phyloP scores from a whole-genome alignment of 2,113 vertebrate genomes.

The Dipodomys spectabilis region DNA sequence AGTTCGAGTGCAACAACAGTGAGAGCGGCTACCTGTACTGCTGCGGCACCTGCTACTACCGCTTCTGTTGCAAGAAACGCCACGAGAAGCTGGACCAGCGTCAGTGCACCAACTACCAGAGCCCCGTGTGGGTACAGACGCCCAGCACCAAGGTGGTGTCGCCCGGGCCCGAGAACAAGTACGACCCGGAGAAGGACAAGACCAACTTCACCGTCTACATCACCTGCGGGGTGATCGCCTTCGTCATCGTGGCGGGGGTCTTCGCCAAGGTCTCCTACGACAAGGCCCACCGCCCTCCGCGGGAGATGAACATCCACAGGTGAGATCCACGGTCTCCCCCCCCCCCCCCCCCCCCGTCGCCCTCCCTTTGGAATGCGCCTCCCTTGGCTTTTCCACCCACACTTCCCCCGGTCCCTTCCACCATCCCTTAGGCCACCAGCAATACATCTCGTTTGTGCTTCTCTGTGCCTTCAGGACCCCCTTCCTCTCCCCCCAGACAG shows the following conservation, averaged over 20 bases:
- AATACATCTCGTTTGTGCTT: background rate
- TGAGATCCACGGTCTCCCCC: slow-evolving; percentile 78
- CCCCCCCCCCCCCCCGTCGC: no score
- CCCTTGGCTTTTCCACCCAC: rapidly evolving
- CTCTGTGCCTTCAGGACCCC: background rate
- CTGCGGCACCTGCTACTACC: slow-evolving; percentile 98
- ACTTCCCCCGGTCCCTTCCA: background rate
- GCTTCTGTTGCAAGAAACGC: slow-evolving; percentile 98
- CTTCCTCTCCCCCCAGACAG: background rate
- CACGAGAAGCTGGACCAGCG: slow-evolving; percentile 96
- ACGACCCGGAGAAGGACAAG: slow-evolving; percentile 96
- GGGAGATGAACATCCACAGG: slow-evolving; percentile 99
- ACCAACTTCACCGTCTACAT: slow-evolving; percentile 98
- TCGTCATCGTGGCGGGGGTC: slow-evolving; percentile 96
- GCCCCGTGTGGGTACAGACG: slow-evolving; percentile 92
- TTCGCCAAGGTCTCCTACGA: slow-evolving; percentile 98
- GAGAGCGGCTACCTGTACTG: slow-evolving; percentile 98
- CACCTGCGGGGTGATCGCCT: slow-evolving; percentile 97
- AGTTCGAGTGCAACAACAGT: slow-evolving; percentile 99
- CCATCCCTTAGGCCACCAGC: no score
- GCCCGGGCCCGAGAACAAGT: slow-evolving; percentile 90
- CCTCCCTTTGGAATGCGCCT: no score
- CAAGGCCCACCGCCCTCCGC: slow-evolving; percentile 96
- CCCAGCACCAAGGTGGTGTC: slow-evolving; percentile 88
- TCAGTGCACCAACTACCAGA: slow-evolving; percentile 94